Evolutionary conservation across 2,113 vertebrate species (phyloP).

Genomic region (Nothobranchius furzeri): DNA sequence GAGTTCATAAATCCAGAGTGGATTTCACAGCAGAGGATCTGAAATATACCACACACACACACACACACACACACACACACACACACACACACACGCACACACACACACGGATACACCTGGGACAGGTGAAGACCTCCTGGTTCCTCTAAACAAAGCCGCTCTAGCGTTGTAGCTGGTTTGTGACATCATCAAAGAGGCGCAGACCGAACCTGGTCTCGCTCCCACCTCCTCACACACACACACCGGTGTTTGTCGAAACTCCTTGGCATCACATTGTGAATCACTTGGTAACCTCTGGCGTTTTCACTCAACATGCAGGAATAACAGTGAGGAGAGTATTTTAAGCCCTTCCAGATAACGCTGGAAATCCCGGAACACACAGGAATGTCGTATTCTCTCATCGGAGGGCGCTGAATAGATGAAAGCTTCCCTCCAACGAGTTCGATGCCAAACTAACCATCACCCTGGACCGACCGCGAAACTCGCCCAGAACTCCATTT

Average conservation of each 20-base stretch:
- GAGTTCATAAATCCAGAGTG: conserved; percentile 11
- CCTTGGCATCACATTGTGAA: conserved; percentile 2
- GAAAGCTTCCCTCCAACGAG: background rate
- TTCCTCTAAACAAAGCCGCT: conserved; percentile 1
- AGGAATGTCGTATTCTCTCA: background rate
- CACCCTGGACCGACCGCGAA: too few relatives aligned
- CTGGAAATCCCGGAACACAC: background rate
- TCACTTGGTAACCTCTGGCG: background rate
- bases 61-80: conserved; percentile 40
- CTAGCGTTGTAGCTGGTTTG: background rate
- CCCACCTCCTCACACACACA: background rate
- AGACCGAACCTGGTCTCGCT: background rate
- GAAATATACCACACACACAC: conserved; percentile 19
- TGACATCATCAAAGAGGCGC: too few relatives aligned
- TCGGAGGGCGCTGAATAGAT: background rate
- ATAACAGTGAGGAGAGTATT: conserved; percentile 4
- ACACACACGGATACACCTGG: conserved; percentile 4
- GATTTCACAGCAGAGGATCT: conserved; percentile 11
- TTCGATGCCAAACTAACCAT: background rate
- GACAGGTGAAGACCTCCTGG: conserved; percentile 24
- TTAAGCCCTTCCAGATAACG: conserved; percentile 11
- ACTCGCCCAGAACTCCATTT: too few relatives aligned
- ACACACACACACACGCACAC: conserved; percentile 39
- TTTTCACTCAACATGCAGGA: background rate
- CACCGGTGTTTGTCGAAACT: conserved; percentile 6